phyloP scores from a whole-genome alignment of 1,140 invertebrate species.

The Zaprionus ornatus region DNA sequence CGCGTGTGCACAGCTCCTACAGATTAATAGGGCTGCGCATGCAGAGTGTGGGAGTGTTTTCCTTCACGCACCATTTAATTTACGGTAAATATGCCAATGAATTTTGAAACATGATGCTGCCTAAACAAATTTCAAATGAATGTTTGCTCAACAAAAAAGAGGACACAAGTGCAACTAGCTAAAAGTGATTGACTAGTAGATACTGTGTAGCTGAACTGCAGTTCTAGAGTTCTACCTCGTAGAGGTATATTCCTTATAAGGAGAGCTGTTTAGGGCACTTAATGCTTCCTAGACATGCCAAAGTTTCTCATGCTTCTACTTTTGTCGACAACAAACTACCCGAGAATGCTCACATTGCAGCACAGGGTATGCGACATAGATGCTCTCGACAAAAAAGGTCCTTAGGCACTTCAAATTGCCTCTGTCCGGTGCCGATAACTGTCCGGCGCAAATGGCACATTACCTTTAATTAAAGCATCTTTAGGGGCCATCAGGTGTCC shows the following conservation, averaged over 20 bases:
- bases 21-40: constrained; percentile 20
- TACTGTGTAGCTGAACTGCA: not conserved
- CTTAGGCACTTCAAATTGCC: constrained; percentile 54
- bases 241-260: not conserved
- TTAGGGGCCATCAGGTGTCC: constrained; percentile 43
- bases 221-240: not conserved
- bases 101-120: constrained; percentile 69
- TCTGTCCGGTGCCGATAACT: constrained; percentile 31
- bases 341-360: not conserved
- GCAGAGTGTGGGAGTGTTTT: constrained; percentile 3
- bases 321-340: not conserved
- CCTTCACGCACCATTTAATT: constrained; percentile 76
- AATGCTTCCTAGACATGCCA: too few relatives aligned
- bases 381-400: constrained; percentile 28
- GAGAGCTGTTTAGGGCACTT: too few relatives aligned
- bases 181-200: not conserved
- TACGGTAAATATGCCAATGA: constrained; percentile 79
- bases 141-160: constrained; percentile 48
- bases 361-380: constrained; percentile 3
- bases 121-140: constrained; percentile 60
- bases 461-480: constrained; percentile 69
- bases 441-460: constrained; percentile 47
- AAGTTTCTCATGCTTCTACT: too few relatives aligned
- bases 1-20: constrained; percentile 47
- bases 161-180: not conserved